A percentile compares a stretch with the other conserved stretches of the same genome.
Conservation (phyloP, 2,888 invertebrate species). For the Apotomis turbidana region DNA sequence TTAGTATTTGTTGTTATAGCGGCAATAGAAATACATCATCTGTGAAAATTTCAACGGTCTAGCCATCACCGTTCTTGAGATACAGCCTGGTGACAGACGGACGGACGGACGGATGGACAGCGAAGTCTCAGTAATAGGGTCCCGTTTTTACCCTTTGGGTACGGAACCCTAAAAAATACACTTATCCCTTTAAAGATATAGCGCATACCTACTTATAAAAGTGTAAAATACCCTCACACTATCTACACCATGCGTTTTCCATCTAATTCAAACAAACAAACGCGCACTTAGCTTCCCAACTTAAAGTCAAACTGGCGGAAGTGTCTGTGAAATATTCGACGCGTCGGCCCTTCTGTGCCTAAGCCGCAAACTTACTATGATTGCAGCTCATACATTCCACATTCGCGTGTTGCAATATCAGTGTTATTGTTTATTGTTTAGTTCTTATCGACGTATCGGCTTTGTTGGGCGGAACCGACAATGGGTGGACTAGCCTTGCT, state of each 20-base stretch:
- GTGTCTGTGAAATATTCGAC: background rate
- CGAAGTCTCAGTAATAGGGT: too few species aligned
- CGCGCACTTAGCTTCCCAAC: background rate
- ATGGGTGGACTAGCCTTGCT: slow-evolving; percentile 66
- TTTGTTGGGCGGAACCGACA: slow-evolving; percentile 71
- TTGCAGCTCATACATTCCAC: slow-evolving; percentile 51
- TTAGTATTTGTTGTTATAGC: too few species aligned
- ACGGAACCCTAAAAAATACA: too few species aligned
- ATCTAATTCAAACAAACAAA: slow-evolving; percentile 14
- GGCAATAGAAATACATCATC: too few species aligned
- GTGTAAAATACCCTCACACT: background rate
- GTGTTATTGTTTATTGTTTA: slow-evolving; percentile 81
- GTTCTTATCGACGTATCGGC: slow-evolving; percentile 78
- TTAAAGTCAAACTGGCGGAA: background rate
- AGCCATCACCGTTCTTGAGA: too few species aligned
- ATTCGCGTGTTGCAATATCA: slow-evolving; percentile 71
- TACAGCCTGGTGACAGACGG: too few species aligned
- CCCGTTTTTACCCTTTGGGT: too few species aligned
- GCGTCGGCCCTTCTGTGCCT: too few species aligned
- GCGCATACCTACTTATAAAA: background rate
- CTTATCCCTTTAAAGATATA: too few species aligned
- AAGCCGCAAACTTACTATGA: background rate
- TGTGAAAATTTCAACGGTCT: too few species aligned
- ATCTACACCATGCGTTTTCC: background rate
- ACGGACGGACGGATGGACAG: too few species aligned